phyloP scores from a whole-genome alignment of 2,797 vertebrate genomes.

The Naso thynnoides region DNA sequence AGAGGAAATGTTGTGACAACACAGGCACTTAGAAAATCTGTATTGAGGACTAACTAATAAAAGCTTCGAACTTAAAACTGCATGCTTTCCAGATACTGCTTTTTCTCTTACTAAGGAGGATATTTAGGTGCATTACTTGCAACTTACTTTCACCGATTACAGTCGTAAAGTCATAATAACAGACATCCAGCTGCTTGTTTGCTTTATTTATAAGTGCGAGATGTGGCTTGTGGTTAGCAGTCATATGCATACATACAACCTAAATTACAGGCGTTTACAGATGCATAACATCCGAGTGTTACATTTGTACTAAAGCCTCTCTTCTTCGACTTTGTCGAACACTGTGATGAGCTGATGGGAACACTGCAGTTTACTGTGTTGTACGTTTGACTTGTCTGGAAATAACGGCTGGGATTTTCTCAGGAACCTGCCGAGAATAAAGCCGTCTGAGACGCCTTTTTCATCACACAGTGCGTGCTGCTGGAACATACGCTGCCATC shows the following conservation, averaged over 20 bases:
- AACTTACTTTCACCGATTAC: neutral
- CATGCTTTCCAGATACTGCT: conserved; percentile 18
- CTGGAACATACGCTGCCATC: neutral
- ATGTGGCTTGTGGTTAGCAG: conserved; percentile 17
- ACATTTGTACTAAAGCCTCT: conserved; percentile 1
- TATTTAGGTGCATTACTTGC: conserved; percentile 5
- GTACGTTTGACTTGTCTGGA: conserved; percentile 15
- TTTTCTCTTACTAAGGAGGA: conserved; percentile 51
- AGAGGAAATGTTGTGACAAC: neutral
- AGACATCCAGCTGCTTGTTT: neutral
- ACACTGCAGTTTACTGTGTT: neutral
- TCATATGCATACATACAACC: neutral
- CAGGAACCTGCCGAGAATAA: conserved; percentile 7
- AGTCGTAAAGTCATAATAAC: conserved; percentile 7
- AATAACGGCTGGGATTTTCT: conserved; percentile 27
- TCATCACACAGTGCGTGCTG: neutral
- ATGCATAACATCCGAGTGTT: neutral
- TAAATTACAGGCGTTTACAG: neutral
- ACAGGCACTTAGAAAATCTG: neutral
- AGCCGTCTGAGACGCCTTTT: conserved; percentile 3
- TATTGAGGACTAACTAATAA: neutral
- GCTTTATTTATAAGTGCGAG: conserved; percentile 4
- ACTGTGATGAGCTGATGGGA: neutral
- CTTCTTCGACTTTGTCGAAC: neutral
- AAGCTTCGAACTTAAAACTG: neutral